Base-by-base conservation (phyloP, 2,797 vertebrate genomes). In the Chromobotia macracanthus region DNA sequence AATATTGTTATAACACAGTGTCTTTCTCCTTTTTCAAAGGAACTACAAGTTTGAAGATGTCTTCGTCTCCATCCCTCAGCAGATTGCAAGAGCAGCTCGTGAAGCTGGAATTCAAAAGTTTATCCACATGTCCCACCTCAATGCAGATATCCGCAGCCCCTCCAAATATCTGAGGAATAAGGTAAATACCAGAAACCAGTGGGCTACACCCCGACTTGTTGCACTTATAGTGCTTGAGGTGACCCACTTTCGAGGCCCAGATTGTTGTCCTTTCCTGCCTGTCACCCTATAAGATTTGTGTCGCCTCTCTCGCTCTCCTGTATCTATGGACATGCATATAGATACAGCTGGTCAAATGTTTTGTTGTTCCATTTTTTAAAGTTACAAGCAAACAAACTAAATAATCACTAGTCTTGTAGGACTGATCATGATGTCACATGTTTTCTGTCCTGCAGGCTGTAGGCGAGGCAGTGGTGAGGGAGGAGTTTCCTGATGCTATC, bases 151-250 rank as follows among this genome's bases (percentile, higher is more conserved):
- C 70, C 94, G 89, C 85, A 99, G 97, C 85, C 86, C 92, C 18
- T 98, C 98, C 21, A 97, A 94, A 83, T 97, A 97, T 83, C 90
- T 99, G 86, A 95, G 96, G 85, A 98, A 83, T 89, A 99, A 99
- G 94, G 98, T 98, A 67, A 50, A 16, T 1, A 60, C 21, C 5
- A 18, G 51, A 64, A 38, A 16, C 38, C 35, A 38, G 35, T 38
- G 35, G 6, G 35, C 35, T 31, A 31, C 31, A 31, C 5, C 2
- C 35, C 1, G 35, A 38, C 4, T 31, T 31, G 3, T 3, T 31
- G 5, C 3, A 5, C 31, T 31, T 31, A 3, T 31, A 0, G 31
- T 31, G 31, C 31, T 31, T 31, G 3, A 31, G 31, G 5, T 5
- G 3, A 31, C 31, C 31, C 31, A 31, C 31, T 31, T 31, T 31